A percentile compares a stretch with the other conserved stretches of the same genome.
Evolutionary conservation across 1,140 invertebrate species (phyloP).

Genomic region (Drepana arcuata): DNA sequence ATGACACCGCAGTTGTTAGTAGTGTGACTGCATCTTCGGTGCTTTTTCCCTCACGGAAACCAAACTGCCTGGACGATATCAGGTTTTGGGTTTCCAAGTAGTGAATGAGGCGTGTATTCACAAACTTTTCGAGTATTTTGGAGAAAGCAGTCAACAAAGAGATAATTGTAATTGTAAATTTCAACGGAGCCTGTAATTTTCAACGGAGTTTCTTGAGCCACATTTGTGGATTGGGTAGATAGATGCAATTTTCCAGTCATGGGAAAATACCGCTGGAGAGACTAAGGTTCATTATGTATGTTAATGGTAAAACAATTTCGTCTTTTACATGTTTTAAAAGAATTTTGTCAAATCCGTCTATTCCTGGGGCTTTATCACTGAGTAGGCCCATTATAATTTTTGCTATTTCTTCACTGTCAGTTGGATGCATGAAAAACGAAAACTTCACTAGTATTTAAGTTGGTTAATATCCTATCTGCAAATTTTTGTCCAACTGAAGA

Average conservation of each 20-base stretch:
- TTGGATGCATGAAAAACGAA: conserved; percentile 14
- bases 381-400: conserved; percentile 5
- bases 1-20: conserved; percentile 4
- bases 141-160: conserved; percentile 18
- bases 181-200: conserved; percentile 38
- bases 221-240: conserved; percentile 25
- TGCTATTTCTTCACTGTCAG: conserved; percentile 8
- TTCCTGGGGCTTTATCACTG: conserved; percentile 9
- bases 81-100: conserved; percentile 18
- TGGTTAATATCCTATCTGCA: conserved; percentile 8
- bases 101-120: conserved; percentile 17
- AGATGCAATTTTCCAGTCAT: conserved; percentile 22
- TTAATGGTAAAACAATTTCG: conserved; percentile 7
- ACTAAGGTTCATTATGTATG: conserved; percentile 12
- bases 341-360: conserved; percentile 6
- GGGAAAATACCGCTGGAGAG: conserved; percentile 11
- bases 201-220: conserved; percentile 12
- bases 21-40: conserved; percentile 18
- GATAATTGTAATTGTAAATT: too few species aligned
- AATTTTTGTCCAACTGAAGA: conserved; percentile 10
- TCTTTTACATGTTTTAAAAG: conserved; percentile 13
- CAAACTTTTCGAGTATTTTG: conserved; percentile 33
- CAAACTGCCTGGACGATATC: conserved; percentile 20
- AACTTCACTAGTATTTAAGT: conserved; percentile 5
- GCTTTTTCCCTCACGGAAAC: conserved; percentile 15